A percentile compares a stretch with the other conserved stretches of the same genome.
Evolutionary conservation across 1,140 invertebrate genomes (phyloP).

Genomic region (Lamellibrachia luymesi): DNA sequence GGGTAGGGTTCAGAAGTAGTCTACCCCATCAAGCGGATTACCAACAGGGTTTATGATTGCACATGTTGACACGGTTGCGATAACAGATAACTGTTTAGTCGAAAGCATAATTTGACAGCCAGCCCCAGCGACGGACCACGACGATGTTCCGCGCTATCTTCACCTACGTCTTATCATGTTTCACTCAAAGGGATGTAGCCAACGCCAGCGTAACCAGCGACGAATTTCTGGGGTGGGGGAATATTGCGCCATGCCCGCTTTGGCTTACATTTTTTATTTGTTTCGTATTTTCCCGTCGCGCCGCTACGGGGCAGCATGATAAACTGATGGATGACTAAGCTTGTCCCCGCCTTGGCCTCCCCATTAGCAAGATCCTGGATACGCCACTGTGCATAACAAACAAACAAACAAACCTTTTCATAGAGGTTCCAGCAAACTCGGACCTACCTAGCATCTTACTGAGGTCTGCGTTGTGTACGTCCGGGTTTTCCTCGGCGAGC

Average conservation of each 20-base stretch:
- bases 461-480: constrained; percentile 99
- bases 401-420: background rate
- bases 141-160: background rate
- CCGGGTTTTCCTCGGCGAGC: constrained; percentile 95
- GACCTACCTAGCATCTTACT: constrained; percentile 88
- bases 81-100: background rate
- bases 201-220: background rate
- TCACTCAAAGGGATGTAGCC: background rate
- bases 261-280: too few relatives aligned
- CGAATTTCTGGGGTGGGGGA: background rate
- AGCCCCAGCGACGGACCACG: background rate
- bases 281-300: too few relatives aligned
- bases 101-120: background rate
- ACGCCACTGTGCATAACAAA: background rate
- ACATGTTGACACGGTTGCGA: background rate
- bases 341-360: too few relatives aligned
- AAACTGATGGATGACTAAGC: too few relatives aligned
- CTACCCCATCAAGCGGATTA: background rate
- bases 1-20: background rate
- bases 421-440: background rate
- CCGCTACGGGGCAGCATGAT: too few relatives aligned
- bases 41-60: background rate
- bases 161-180: background rate
- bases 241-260: too few relatives aligned
- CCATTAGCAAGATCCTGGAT: too few relatives aligned